Conservation (phyloP, 1,140 invertebrate genomes). For the Platyscapa corneri region DNA sequence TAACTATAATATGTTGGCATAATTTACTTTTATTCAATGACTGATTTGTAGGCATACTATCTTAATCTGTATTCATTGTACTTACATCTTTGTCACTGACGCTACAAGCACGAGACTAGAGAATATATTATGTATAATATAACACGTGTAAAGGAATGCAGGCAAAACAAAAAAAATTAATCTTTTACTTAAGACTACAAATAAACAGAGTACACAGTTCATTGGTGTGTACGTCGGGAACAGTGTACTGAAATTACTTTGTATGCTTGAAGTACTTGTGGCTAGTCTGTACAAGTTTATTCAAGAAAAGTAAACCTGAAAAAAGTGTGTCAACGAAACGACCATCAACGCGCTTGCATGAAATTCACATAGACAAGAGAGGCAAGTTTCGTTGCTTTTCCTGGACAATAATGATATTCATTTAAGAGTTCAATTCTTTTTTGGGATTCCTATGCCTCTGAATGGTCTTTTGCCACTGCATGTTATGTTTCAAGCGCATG, state of each 20-base stretch:
- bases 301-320: neutral
- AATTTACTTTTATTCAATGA: neutral
- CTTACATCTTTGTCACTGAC: neutral
- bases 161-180: too few species aligned
- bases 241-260: too few species aligned
- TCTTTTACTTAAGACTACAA: neutral
- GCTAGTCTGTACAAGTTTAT: neutral
- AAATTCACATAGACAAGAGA: too few species aligned
- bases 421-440: constrained; percentile 35
- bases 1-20: constrained; percentile 40
- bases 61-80: constrained; percentile 25
- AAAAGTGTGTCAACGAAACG: neutral
- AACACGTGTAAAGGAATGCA: neutral
- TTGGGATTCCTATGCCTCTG: constrained; percentile 67
- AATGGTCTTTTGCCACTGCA: constrained; percentile 74
- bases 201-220: neutral
- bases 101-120: constrained; percentile 6
- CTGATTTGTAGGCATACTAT: neutral
- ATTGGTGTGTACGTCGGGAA: too few species aligned
- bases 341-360: neutral
- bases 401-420: too few species aligned
- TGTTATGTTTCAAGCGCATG: constrained; percentile 74
- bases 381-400: too few species aligned
- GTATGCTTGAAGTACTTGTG: neutral
- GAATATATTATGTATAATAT: neutral